Evolutionary conservation across 92 coral and sea anemone genomes (phyloP).

Genomic region (Epizoanthus ramosus): DNA sequence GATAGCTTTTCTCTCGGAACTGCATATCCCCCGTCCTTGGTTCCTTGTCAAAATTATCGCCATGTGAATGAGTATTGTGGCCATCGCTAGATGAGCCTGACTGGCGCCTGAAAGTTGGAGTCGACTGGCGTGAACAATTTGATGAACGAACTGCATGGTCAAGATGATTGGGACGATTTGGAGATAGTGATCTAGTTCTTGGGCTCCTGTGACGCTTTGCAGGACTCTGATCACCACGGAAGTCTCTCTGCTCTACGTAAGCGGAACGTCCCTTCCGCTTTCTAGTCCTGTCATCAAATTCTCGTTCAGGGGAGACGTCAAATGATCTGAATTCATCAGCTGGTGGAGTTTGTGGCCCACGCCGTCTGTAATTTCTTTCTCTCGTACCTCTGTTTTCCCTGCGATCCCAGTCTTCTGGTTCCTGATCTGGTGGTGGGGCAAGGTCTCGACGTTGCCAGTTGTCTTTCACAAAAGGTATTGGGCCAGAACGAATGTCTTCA

Average conservation of each 20-base stretch:
- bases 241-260: constrained; percentile 63
- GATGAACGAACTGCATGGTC: constrained; percentile 46
- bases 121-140: constrained; percentile 76
- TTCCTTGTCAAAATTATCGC: constrained; percentile 60
- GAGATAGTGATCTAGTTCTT: constrained; percentile 89
- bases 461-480: constrained; percentile 56
- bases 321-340: constrained; percentile 67
- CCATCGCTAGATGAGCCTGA: constrained; percentile 80
- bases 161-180: constrained; percentile 60
- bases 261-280: constrained; percentile 79
- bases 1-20: constrained; percentile 60
- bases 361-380: constrained; percentile 70
- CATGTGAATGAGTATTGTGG: constrained; percentile 69
- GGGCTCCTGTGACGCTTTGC: constrained; percentile 78
- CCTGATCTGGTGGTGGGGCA: constrained; percentile 54
- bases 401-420: constrained; percentile 81
- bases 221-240: constrained; percentile 65
- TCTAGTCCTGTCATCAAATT: constrained; percentile 69
- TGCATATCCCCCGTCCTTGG: constrained; percentile 63
- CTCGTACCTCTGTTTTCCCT: constrained; percentile 73
- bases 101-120: constrained; percentile 71
- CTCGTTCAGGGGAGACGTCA: constrained; percentile 67
- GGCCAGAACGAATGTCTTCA: constrained; percentile 60
- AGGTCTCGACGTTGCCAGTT: constrained; percentile 78
- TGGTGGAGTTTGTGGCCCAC: constrained; percentile 83